Evolutionary conservation across 2,113 vertebrate species (phyloP).

Genomic region (Talpa occidentalis): DNA sequence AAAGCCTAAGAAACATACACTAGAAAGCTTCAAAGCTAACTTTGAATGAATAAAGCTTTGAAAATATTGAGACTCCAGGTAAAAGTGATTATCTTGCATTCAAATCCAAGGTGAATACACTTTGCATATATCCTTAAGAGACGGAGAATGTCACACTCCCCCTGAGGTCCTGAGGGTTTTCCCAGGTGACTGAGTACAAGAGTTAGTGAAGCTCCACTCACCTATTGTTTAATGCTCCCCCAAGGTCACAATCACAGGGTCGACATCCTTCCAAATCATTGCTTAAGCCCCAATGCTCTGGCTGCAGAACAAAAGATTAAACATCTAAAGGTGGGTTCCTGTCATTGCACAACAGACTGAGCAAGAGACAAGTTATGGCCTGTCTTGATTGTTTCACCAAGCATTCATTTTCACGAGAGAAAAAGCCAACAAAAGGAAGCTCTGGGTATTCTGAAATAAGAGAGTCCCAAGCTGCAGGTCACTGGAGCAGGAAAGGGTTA

Average conservation of each 20-base stretch:
- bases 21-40: neutral
- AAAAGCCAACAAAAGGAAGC: neutral
- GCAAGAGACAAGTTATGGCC: neutral
- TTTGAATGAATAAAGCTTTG: neutral
- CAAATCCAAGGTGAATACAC: neutral
- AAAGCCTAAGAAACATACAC: neutral
- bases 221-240: slow-evolving; percentile 94
- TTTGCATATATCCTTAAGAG: neutral
- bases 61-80: neutral
- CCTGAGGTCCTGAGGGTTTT: fast-evolving
- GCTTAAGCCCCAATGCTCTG: slow-evolving; percentile 97
- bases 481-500: neutral
- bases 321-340: slow-evolving; percentile 20
- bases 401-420: neutral
- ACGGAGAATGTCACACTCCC: too few relatives aligned
- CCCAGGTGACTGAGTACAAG: neutral
- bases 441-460: neutral
- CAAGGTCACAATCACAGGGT: slow-evolving; percentile 96
- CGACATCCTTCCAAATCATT: slow-evolving; percentile 97
- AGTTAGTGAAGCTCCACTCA: slow-evolving; percentile 82
- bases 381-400: neutral
- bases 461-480: neutral
- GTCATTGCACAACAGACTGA: neutral
- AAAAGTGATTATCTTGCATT: neutral
- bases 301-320: slow-evolving; percentile 84